Percentiles rank a stretch among this genome's conserved stretches.
Evolutionary conservation across 2,113 vertebrate species (phyloP).

Genomic region (Puntigrus tetrazona): DNA sequence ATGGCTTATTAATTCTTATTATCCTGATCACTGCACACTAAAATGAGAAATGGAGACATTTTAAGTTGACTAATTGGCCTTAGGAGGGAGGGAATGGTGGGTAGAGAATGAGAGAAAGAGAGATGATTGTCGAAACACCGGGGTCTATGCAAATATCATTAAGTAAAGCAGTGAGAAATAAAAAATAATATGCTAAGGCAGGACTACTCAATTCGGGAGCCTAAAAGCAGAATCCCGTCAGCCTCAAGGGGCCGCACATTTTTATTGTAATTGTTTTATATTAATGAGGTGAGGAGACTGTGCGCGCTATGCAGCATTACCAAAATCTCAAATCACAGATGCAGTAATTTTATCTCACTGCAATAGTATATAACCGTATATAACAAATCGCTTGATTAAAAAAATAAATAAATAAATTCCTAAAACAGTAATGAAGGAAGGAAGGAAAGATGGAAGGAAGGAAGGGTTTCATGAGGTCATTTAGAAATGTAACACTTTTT

Average conservation of each 20-base stretch:
- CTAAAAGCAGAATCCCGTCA: neutral
- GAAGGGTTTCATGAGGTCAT: too few species aligned
- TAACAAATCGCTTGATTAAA: too few species aligned
- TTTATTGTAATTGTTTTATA: neutral
- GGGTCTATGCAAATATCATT: conserved; percentile 34
- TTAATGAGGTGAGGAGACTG: neutral
- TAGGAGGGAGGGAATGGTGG: conserved; percentile 69
- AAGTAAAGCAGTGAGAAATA: conserved; percentile 22
- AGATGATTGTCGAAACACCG: conserved; percentile 44
- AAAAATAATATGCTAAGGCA: conserved; percentile 20
- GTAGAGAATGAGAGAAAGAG: conserved; percentile 30
- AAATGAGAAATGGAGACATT: conserved; percentile 86
- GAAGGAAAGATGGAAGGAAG: too few species aligned
- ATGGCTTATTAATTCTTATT: conserved; percentile 88
- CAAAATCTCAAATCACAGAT: conserved; percentile 9
- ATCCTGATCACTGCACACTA: conserved; percentile 83
- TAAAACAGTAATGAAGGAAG: too few species aligned
- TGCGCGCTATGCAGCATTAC: neutral
- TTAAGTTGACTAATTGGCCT: conserved; percentile 85
- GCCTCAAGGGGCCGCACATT: neutral
- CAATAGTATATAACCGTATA: too few species aligned
- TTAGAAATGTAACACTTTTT: too few species aligned
- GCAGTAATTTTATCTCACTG: neutral
- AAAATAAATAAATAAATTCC: too few species aligned
- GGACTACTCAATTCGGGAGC: neutral